phyloP scores from a whole-genome alignment of 2,797 vertebrate genomes.

The Lepilemur septentrionalis region DNA sequence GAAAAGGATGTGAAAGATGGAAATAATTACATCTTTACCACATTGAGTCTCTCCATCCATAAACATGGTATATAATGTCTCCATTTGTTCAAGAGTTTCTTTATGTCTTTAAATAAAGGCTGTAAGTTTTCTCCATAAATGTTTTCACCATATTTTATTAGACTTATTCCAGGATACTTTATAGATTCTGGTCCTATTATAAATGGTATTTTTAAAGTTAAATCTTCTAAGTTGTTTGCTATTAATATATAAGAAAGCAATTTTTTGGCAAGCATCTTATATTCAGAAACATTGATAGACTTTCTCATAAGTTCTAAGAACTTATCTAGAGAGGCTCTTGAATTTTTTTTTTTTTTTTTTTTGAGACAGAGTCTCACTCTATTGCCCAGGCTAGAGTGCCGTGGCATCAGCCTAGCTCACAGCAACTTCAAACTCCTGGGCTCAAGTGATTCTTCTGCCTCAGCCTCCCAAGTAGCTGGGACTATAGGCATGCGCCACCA shows the following conservation, averaged over 20 bases:
- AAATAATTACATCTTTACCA: background rate
- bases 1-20: background rate
- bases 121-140: background rate
- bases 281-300: background rate
- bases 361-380: no score
- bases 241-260: background rate
- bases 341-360: background rate
- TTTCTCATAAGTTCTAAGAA: background rate
- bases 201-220: background rate
- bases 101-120: background rate
- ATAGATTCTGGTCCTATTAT: background rate
- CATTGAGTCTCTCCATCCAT: background rate
- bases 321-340: background rate
- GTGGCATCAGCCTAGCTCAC: no score
- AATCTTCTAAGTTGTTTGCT: background rate
- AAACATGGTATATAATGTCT: background rate
- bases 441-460: no score
- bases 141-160: background rate
- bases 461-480: no score
- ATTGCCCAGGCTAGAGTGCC: no score
- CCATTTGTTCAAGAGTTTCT: background rate
- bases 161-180: background rate
- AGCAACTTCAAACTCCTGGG: no score
- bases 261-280: background rate
- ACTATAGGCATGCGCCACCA: no score